Evolutionary conservation across 2,797 vertebrate species (phyloP), one percentile per base, ranked within the genome.

Genomic region (Epinephelus awoara): DNA sequence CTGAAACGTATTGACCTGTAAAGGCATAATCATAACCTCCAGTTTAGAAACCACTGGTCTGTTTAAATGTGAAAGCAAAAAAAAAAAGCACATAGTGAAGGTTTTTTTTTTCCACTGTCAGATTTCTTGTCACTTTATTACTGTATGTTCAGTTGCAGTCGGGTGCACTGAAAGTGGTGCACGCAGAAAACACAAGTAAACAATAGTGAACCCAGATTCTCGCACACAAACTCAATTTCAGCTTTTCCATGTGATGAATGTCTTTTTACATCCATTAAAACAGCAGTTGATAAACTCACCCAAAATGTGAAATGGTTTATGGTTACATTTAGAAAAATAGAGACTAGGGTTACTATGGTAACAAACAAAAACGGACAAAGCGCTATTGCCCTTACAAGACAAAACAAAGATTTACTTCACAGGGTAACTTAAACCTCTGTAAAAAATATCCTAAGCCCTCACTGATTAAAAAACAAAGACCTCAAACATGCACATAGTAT

Each of bases 121-220:
- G 34, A 82, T 58, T 38, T 68, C 21, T 49, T 46, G 15, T 75
- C 3, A 2, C 21, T 91, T 92, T 91, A 92, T 92, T 92, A 66
- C 68, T 68, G 49, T 58, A 68, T 66, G 44, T 75, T 79, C 72
- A 1, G 34, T 6, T 83, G 27, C 34, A 52, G 34, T 34, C 8
- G 17, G 21, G 46, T 80, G 56, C 44, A 75, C 15, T 61, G 19
- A 72, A 67, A 63, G 55, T 55, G 19, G 47, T 59, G 67, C 74
- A 64, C 57, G 63, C 15, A 71, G 54, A 57, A 57, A 42, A 76
- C 21, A 67, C 54, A 55, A 55, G 42, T 56, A 80, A 76, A 85
- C 49, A 50, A 68, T 1, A 70, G 21, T 23, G 14, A 88, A 73
- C 6, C 72, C 29, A 3, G 40, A 42, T 29, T 69, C 70, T 18